Base-by-base conservation (phyloP, 53 echinoderm and acorn worm species). In the Echinarachnius parma region DNA sequence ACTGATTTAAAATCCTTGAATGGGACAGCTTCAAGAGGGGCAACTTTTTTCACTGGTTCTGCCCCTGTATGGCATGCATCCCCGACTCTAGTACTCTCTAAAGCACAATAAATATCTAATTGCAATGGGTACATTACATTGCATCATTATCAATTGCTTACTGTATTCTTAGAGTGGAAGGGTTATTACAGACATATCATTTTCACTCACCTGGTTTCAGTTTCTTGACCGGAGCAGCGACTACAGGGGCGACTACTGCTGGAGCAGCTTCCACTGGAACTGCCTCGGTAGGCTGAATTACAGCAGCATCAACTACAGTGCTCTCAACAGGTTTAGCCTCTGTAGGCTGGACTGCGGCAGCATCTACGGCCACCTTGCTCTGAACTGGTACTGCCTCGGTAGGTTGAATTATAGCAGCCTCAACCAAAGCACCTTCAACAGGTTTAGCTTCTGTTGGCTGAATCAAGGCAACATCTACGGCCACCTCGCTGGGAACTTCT, bases 211-310 rank as follows among this genome's bases (percentile, higher is more conserved):
- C 70, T 53, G 70, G 70, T 36, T 70, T 70, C 11, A 70, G 34
- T 39, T 70, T 70, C 54, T 53, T 31, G 13, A 31, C 54, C 5
- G 54, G 37, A 9, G 21, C 57, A 11, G 27, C 50, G 14, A 64
- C 28, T 7, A 30, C 39, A 1, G 52, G 54, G 10, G 59, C 69
- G 13, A 45, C 48, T 44, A 62, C 69, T 24, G 35, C 33, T 28
- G 81, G 62, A 49, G 61, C 75, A 27, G 71, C 80, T 64, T 64
- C 61, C 27, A 67, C 67, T 22, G 87, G 78, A 26, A 57, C 47
- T 15, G 69, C 32, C 46, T 66, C 48, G 5, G 30, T 48, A 48
- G 66, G 47, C 56, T 76, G 48, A 50, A 57, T 66, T 27, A 76
- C 56, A 10, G 82, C 33, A 44, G 62, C 45, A 5, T 34, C 62